Base-by-base conservation (phyloP, 1,140 invertebrate species). In the Cotesia vestalis region DNA sequence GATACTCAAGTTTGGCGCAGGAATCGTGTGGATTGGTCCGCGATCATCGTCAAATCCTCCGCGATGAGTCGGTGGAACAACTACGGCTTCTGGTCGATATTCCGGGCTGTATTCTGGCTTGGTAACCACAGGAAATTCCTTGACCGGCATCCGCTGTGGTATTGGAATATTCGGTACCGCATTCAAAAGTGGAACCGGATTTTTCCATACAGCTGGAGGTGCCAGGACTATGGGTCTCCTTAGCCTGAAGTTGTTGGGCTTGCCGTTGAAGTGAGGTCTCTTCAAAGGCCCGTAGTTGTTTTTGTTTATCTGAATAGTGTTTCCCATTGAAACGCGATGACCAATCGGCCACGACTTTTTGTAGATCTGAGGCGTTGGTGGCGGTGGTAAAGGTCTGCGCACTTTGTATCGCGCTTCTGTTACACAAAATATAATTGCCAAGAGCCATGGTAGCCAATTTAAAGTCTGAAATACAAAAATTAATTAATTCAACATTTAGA, bases 1-100 rank as follows among this genome's bases (percentile, higher is more conserved):
- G 4, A 77, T 80, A 20, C 90, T 90, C n/a, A 93, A 84, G 84
- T 94, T 94, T 6, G 93, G 93, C 6, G 93, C 93, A 78, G 93
- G 93, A 71, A 94, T 94, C 3, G 93, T 94, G 81, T 94, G 93
- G 79, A 94, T 94, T 1, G 93, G 92, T 79, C 92, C 92, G 79
- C 89, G 90, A 72, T 91, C 89, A 35, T 89, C 88, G 60, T 89
- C 87, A 2, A 83, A 59, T 11, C 52, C 71, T 0, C 71, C 79
- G 51, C 79, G 72, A 66, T 84, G 81, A 4, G 77, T 79, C 1
- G 78, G 61, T 8, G 80, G 78, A 38, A 81, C 64, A 3, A 76
- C 61, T 17, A 75, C 66, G 2, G 78, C 61, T 55, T 82, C 82
- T 59, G 82, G 78, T 20, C 78, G 75, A 66, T 80, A 80, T 59